Evolutionary conservation across 2,797 vertebrate genomes (phyloP).

Genomic region (Intellagama lesueurii): DNA sequence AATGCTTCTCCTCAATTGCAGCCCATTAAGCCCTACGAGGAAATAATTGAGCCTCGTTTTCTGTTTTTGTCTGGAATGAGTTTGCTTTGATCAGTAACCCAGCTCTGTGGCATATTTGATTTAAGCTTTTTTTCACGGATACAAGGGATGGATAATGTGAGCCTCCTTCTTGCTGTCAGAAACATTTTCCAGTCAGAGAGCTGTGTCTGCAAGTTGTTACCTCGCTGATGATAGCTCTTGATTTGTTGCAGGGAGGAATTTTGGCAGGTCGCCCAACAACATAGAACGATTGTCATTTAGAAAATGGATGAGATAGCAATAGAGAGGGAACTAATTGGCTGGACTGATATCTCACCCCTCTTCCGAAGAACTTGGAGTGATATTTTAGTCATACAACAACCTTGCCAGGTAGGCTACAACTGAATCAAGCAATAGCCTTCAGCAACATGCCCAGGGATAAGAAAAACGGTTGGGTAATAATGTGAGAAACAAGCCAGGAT

Average conservation of each 20-base stretch:
- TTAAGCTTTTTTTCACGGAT: conserved; percentile 63
- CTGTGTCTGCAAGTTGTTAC: conserved; percentile 70
- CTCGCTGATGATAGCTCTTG: conserved; percentile 66
- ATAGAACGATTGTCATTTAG: conserved; percentile 39
- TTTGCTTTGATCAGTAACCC: conserved; percentile 71
- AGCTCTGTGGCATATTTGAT: conserved; percentile 59
- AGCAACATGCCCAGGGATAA: not conserved
- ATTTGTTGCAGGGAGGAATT: conserved; percentile 55
- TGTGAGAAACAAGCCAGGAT: too few relatives aligned
- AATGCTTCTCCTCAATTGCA: conserved; percentile 49
- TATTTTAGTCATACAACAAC: not conserved
- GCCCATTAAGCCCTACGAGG: conserved; percentile 54
- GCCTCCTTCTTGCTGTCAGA: conserved; percentile 69
- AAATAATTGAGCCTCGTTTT: conserved; percentile 20
- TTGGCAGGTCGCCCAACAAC: conserved; percentile 59
- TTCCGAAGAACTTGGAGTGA: not conserved
- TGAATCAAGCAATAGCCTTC: not conserved
- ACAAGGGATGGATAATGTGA: conserved; percentile 69
- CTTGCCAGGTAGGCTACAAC: not conserved
- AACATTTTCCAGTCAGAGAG: conserved; percentile 68
- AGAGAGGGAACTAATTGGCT: not conserved
- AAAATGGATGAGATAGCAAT: conserved; percentile 7
- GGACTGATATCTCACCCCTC: not conserved
- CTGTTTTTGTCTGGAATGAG: not conserved
- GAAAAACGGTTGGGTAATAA: too few relatives aligned